phyloP scores from a whole-genome alignment of 2,113 vertebrate species.

The Triplophysa rosa region DNA sequence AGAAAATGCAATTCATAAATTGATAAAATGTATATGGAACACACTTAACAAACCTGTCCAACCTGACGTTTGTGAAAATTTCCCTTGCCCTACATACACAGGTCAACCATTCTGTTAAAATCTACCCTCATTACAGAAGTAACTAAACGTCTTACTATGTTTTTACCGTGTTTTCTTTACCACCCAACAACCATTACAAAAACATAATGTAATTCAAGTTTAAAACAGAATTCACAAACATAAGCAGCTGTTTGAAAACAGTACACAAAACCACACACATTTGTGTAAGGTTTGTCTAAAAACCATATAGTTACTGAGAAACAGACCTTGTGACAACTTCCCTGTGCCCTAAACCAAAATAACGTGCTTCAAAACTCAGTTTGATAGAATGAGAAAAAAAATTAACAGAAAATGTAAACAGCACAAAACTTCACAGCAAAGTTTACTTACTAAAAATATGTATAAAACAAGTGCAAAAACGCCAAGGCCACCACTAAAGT shows the following conservation, averaged over 20 bases:
- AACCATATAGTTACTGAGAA: neutral
- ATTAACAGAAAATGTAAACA: too few species aligned
- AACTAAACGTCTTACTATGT: too few species aligned
- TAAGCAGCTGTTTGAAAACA: neutral
- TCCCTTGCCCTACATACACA: too few species aligned
- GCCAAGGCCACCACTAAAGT: neutral
- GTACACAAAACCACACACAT: neutral
- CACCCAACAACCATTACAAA: neutral
- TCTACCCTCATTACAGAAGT: too few species aligned
- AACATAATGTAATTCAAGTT: neutral
- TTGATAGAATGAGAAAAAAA: neutral
- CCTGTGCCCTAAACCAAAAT: neutral
- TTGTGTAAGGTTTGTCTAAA: neutral
- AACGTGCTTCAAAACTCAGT: neutral
- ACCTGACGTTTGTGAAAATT: too few species aligned
- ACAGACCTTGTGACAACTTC: slow-evolving; percentile 5
- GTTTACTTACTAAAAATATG: neutral
- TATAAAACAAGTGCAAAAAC: neutral
- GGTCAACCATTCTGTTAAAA: too few species aligned
- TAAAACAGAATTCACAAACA: neutral
- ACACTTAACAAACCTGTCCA: too few species aligned
- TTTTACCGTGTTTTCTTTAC: neutral
- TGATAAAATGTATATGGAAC: too few species aligned
- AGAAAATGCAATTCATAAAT: too few species aligned
- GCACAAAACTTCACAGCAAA: neutral